A percentile compares a stretch with the other conserved stretches of the same genome.
Conservation (phyloP, 2,888 invertebrate species). For the Acronicta aceris region DNA sequence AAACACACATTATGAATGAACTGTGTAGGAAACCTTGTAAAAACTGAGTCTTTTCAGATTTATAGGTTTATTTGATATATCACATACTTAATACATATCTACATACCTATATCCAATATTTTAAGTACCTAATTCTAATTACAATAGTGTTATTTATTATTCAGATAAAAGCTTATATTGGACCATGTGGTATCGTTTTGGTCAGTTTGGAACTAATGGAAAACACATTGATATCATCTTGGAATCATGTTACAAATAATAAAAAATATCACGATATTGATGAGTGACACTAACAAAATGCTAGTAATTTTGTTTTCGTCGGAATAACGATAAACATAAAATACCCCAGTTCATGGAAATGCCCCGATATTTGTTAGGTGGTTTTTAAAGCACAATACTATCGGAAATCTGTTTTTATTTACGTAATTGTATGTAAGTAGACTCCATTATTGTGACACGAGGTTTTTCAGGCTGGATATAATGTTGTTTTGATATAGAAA, state of each 20-base stretch:
- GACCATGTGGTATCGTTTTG: constrained; percentile 46
- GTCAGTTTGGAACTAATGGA: constrained; percentile 42
- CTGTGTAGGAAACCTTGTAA: too few species aligned
- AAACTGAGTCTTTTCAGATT: too few species aligned
- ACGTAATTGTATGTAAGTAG: background rate
- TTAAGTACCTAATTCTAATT: too few species aligned
- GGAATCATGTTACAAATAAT: constrained; percentile 55
- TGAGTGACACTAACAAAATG: constrained; percentile 34
- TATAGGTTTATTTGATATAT: too few species aligned
- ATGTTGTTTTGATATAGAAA: too few species aligned
- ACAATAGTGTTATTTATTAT: too few species aligned
- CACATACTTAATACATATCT: too few species aligned
- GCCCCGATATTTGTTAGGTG: background rate
- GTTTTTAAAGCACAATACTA: background rate
- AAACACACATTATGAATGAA: too few species aligned
- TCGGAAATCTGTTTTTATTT: background rate
- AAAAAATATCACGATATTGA: constrained; percentile 41
- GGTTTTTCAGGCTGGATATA: too few species aligned
- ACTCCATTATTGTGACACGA: too few species aligned
- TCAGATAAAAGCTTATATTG: constrained; percentile 64
- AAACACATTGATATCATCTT: constrained; percentile 44
- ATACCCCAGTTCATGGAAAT: constrained; percentile 30
- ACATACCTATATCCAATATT: too few species aligned
- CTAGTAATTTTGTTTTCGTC: constrained; percentile 28
- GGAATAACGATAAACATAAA: constrained; percentile 11